Conservation (phyloP, 37 sponge, comb jelly and placozoan species). For the Halichondria panicea region DNA sequence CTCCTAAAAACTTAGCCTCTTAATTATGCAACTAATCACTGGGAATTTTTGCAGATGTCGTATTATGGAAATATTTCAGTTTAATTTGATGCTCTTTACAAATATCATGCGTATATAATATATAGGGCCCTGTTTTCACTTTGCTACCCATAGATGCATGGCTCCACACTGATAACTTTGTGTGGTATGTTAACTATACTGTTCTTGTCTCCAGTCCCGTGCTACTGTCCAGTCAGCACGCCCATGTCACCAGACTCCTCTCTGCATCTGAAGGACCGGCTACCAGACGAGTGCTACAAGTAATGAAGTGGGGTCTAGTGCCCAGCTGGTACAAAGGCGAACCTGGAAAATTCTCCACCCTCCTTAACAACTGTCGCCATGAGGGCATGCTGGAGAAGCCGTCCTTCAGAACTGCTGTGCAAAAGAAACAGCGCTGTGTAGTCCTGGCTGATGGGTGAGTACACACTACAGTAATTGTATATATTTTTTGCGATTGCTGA, state of each 20-base stretch:
- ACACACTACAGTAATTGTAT: background rate
- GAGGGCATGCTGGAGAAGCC: slow-evolving; percentile 86
- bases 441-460: slow-evolving; percentile 79
- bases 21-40: too few relatives aligned
- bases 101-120: background rate
- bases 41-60: too few relatives aligned
- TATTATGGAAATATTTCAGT: too few relatives aligned
- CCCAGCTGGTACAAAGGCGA: slow-evolving; percentile 85
- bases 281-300: slow-evolving; percentile 69
- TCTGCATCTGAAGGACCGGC: background rate
- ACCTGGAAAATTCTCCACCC: slow-evolving; percentile 28
- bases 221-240: slow-evolving; percentile 56
- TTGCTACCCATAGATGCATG: background rate
- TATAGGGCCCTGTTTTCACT: background rate
- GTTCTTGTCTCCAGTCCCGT: slow-evolving; percentile 58
- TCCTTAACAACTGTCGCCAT: slow-evolving; percentile 84
- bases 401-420: slow-evolving; percentile 74
- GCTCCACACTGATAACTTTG: background rate
- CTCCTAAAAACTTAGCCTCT: too few relatives aligned
- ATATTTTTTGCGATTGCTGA: too few relatives aligned
- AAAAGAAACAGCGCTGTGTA: slow-evolving; percentile 81
- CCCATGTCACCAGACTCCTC: slow-evolving; percentile 21
- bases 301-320: slow-evolving; percentile 93
- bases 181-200: background rate
- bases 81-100: too few relatives aligned